Percentiles rank a stretch among this genome's conserved stretches.
Conservation (phyloP, 2,113 vertebrate genomes). For the Melozone crissalis region DNA sequence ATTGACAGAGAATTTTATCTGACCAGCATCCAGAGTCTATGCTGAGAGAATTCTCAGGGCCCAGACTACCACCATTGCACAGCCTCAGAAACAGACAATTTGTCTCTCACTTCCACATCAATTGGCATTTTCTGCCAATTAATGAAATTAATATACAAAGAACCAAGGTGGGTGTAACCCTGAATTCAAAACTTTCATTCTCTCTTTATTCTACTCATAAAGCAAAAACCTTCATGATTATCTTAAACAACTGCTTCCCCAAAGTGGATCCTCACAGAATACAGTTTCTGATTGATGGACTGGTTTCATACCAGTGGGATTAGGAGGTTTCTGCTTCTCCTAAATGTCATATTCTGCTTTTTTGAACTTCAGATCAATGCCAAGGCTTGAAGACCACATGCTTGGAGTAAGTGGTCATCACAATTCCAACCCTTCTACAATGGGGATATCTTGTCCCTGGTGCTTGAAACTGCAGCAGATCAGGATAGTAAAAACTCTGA, state of each 20-base stretch:
- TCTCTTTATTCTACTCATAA: neutral
- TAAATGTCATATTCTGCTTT: neutral
- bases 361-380: neutral
- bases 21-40: neutral
- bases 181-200: neutral
- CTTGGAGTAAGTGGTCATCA: neutral
- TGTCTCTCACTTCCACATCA: neutral
- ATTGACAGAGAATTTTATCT: neutral
- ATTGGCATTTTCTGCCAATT: neutral
- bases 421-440: neutral
- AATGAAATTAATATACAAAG: neutral
- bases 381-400: neutral
- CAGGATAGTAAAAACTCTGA: too few relatives aligned
- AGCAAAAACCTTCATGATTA: neutral
- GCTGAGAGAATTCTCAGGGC: neutral
- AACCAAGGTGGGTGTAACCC: neutral
- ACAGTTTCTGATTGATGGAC: neutral
- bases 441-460: neutral
- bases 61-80: neutral
- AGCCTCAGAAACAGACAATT: neutral
- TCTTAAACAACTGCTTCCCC: neutral
- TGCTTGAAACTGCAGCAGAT: neutral
- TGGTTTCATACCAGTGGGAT: neutral
- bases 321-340: neutral
- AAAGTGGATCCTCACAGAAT: fast-evolving